Evolutionary conservation across 2,113 vertebrate species (phyloP), one percentile per base, ranked within the genome.

Genomic region (Thymallus thymallus): DNA sequence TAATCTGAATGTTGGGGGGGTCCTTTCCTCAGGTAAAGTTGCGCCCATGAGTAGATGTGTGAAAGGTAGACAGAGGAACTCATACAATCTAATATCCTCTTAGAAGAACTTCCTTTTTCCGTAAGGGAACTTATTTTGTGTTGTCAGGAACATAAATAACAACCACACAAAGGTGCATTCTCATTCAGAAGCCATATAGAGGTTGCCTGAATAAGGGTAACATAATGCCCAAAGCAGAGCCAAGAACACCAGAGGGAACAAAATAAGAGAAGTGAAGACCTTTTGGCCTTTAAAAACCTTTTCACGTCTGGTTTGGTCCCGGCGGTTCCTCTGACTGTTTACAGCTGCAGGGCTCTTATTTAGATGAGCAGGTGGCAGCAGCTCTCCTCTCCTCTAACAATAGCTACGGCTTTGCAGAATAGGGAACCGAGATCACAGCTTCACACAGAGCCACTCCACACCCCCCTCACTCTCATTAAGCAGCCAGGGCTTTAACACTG

Each of bases 61-160:
- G 48, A 64, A 58, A 80, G 74, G 78, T 75, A 66, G 9, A 45
- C 51, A 55, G 51, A 22, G 73, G 61, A 85, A 85, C 60, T 45
- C 23, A 4, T 72, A 0, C 13, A 0, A 62, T 75, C 68, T 51
- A 3, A 0, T 3, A 41, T 41, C 35, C 35, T 41, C 48, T 16
- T 51, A 18, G 48, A 51, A 5, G 6, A 41, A 41, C 35, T 41
- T 41, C 9, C 35, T 18, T 51, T 18, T 16, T 51, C 48, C 5
- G 5, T 51, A 51, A 51, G 48, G 3, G 4, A 51, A 51, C 48
- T 18, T 51, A 0, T 5, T 13, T 51, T 51, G 14, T 18, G 14
- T 16, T 51, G 13, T 18, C 56, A 9, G 56, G n/a, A 18, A 60
- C 56, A 16, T n/a, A 22, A 22, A 60, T 22, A 5, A 10, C 56